Conservation (phyloP, 2,888 invertebrate species). For the Dryobotodes eremita region DNA sequence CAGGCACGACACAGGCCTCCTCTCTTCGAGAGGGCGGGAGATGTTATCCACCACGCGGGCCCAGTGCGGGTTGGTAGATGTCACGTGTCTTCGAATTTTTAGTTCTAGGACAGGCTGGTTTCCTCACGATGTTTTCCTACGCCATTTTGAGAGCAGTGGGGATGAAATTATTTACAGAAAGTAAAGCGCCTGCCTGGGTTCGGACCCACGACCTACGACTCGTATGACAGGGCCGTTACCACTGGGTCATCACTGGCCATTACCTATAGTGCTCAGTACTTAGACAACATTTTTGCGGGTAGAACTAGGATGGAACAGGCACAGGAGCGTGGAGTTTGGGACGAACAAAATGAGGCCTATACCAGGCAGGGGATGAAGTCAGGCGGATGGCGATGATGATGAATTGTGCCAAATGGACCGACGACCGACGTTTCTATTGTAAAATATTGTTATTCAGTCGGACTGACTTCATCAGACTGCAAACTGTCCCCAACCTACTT, state of each 20-base stretch:
- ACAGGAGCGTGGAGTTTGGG: background rate
- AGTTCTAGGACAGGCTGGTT: no score
- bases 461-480: background rate
- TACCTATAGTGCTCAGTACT: background rate
- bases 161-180: no score
- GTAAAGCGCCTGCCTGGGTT: background rate
- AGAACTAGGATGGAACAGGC: background rate
- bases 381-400: no score
- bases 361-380: background rate
- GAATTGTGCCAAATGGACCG: no score
- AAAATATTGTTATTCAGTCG: background rate
- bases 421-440: background rate
- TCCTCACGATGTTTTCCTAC: no score
- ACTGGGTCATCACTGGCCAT: background rate
- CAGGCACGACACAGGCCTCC: no score
- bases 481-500: background rate
- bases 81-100: no score
- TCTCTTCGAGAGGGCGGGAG: no score
- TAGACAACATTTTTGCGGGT: background rate
- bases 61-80: no score
- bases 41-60: no score
- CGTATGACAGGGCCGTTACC: background rate
- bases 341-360: background rate
- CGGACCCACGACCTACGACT: background rate
- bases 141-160: no score